Percentiles rank a stretch among this genome's conserved stretches.
Conservation (phyloP, 2,888 invertebrate species). For the Blastobasis adustella region DNA sequence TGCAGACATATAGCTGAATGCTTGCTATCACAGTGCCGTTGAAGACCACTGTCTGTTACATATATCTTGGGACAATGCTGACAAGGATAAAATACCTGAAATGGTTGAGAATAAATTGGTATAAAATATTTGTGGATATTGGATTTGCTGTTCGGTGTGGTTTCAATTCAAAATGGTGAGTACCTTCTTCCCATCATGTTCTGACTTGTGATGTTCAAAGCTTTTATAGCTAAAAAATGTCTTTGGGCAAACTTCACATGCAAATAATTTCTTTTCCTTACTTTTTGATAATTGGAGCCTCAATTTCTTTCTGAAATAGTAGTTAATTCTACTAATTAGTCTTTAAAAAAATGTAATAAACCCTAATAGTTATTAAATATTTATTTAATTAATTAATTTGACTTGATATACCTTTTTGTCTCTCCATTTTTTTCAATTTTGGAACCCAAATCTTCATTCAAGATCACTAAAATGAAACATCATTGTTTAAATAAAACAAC, state of each 20-base stretch:
- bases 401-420: not conserved
- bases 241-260: slow-evolving; percentile 50
- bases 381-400: not conserved
- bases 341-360: not conserved
- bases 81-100: not conserved
- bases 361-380: not conserved
- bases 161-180: slow-evolving; percentile 15
- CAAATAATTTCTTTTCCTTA: slow-evolving; percentile 32
- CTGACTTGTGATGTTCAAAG: slow-evolving; percentile 51
- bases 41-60: slow-evolving; percentile 30
- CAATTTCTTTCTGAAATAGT: slow-evolving; percentile 5
- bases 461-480: no score
- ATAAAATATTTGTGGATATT: not conserved
- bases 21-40: slow-evolving; percentile 45
- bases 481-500: no score
- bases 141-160: not conserved
- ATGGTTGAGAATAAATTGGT: not conserved
- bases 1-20: slow-evolving; percentile 40
- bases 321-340: slow-evolving; percentile 2
- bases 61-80: not conserved
- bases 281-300: slow-evolving; percentile 23
- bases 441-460: no score
- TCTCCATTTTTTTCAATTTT: not conserved
- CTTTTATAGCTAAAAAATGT: slow-evolving; percentile 43
- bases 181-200: slow-evolving; percentile 54